These are phyloP conservation scores for Notechis scutatus DNA, from an alignment of 2,113 vertebrate genomes.

Conservation along the genomic window DNA sequence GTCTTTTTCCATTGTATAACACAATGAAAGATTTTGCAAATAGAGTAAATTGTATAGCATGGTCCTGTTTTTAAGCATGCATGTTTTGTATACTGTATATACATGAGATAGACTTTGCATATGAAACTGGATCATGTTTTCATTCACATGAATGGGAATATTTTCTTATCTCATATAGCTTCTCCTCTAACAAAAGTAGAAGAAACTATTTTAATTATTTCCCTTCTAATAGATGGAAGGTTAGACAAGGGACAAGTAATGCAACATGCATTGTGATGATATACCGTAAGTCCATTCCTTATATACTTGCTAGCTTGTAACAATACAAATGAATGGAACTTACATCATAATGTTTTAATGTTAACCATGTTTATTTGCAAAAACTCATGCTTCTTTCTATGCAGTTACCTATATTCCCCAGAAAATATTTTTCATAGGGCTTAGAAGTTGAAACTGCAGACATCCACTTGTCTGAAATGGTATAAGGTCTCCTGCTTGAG, in stretches of 20 bases:
- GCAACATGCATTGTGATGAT: neutral
- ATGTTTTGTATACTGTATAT: neutral
- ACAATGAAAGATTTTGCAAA: neutral
- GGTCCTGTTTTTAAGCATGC: neutral
- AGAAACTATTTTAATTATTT: neutral
- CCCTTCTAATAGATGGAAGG: neutral
- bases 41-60: neutral
- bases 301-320: neutral
- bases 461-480: too few relatives aligned
- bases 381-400: neutral
- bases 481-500: too few relatives aligned
- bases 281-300: neutral
- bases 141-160: neutral
- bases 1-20: neutral
- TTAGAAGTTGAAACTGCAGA: neutral
- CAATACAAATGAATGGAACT: neutral
- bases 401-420: neutral
- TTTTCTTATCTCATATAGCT: neutral
- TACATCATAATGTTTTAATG: neutral
- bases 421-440: neutral
- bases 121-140: neutral
- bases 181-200: neutral
- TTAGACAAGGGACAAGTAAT: neutral
- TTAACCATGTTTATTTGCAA: neutral
- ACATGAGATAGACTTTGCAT: neutral